Evolutionary conservation across 35 echinoderm and acorn worm genomes (phyloP).

Genomic region (Patiria miniata): DNA sequence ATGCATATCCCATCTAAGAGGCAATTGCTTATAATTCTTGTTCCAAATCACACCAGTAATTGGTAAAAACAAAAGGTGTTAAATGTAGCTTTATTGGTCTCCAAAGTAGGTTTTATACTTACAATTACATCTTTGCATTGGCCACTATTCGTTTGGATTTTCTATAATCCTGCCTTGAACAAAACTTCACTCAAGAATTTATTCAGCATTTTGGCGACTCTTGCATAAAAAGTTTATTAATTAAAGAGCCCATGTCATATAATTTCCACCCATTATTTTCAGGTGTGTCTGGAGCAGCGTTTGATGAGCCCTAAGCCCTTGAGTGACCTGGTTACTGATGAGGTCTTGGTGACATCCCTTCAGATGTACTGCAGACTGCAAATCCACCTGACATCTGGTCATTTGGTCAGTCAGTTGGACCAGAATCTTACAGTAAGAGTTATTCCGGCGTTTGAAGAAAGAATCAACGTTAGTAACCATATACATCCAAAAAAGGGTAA

Average conservation of each 20-base stretch:
- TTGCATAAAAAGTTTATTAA: no score
- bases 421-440: not conserved
- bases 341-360: slow-evolving; percentile 53
- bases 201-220: not conserved
- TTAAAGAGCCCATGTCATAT: no score
- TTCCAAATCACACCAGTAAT: not conserved
- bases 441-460: not conserved
- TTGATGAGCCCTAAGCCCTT: slow-evolving; percentile 47
- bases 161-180: not conserved
- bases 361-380: slow-evolving; percentile 53
- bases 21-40: not conserved
- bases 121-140: slow-evolving; percentile 2
- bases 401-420: not conserved
- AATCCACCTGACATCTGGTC: slow-evolving; percentile 54
- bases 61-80: no score
- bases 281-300: slow-evolving; percentile 70
- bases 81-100: no score
- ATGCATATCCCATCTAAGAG: not conserved
- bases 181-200: not conserved
- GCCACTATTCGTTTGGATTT: not conserved
- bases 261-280: not conserved
- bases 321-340: slow-evolving; percentile 62
- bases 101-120: no score
- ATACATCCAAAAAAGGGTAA: no score
- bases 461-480: no score